A percentile compares a stretch with the other conserved stretches of the same genome.
These are phyloP conservation scores for Montipora foliosa DNA, from an alignment of 64 coral and sea anemone species.

Conservation along the genomic window DNA sequence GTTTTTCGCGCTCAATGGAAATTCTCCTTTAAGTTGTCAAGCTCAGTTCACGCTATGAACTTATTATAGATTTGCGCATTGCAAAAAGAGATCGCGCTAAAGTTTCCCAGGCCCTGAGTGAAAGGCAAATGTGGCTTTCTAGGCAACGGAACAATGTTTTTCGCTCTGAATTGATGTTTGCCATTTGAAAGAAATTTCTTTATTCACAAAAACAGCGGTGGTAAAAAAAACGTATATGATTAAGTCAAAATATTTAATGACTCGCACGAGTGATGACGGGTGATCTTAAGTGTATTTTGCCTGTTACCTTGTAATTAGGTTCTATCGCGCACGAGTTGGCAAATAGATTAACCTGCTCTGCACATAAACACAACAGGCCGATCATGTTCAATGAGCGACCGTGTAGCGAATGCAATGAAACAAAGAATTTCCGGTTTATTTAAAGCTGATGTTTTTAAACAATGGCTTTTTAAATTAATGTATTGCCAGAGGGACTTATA, in stretches of 20 bases:
- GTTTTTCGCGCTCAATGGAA: neutral
- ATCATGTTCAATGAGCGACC: neutral
- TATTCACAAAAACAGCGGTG: slow-evolving; percentile 17
- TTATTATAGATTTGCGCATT: neutral
- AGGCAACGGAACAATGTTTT: slow-evolving; percentile 48
- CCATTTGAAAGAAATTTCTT: slow-evolving; percentile 28
- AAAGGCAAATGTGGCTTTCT: slow-evolving; percentile 54
- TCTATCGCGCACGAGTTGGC: neutral
- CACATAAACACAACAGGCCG: neutral
- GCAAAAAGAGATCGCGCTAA: neutral
- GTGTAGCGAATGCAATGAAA: neutral
- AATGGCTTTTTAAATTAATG: too few species aligned
- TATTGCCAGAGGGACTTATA: too few species aligned
- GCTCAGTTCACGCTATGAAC: neutral
- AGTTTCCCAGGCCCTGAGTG: neutral
- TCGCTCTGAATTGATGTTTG: slow-evolving; percentile 23
- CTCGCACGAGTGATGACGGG: slow-evolving; percentile 18
- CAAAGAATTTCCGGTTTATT: slow-evolving; percentile 18
- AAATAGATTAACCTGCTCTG: neutral
- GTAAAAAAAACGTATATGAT: neutral
- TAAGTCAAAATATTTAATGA: slow-evolving; percentile 50
- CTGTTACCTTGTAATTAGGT: neutral
- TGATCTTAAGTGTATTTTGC: neutral
- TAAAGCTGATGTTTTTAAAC: too few species aligned
- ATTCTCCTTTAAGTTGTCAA: neutral